phyloP scores from a whole-genome alignment of 2,888 invertebrate genomes.

The Scrobipalpa atriplicella region DNA sequence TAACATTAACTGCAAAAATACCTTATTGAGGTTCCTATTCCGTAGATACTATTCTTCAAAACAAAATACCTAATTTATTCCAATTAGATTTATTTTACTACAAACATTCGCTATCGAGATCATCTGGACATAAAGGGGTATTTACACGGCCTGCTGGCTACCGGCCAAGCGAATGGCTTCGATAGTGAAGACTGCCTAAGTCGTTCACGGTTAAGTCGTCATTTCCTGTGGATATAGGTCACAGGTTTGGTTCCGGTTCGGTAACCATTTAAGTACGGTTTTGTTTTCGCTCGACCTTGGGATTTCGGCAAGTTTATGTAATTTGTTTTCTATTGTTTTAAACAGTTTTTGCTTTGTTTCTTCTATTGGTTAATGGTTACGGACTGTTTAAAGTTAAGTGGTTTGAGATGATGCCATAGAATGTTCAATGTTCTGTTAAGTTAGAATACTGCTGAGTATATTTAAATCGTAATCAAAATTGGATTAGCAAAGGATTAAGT shows the following conservation, averaged over 20 bases:
- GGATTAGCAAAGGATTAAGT: neutral
- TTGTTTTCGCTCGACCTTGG: conserved; percentile 73
- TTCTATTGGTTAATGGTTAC: conserved; percentile 26
- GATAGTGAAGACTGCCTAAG: conserved; percentile 68
- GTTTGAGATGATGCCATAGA: conserved; percentile 13
- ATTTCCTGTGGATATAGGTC: conserved; percentile 68
- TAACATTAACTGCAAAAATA: conserved; percentile 13
- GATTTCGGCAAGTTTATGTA: conserved; percentile 45
- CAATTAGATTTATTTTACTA: neutral
- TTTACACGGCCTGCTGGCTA: conserved; percentile 65
- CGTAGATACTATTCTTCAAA: no score
- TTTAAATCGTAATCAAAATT: neutral
- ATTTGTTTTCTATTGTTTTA: conserved; percentile 33
- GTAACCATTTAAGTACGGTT: conserved; percentile 67
- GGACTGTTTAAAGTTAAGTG: conserved; percentile 9
- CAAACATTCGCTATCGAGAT: conserved; percentile 23
- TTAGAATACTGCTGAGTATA: neutral
- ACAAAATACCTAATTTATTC: neutral
- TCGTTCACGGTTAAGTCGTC: conserved; percentile 49
- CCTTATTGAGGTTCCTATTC: neutral
- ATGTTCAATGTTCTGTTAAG: conserved; percentile 13
- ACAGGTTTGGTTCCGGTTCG: conserved; percentile 65
- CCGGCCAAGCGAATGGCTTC: conserved; percentile 57
- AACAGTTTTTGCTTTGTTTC: conserved; percentile 28
- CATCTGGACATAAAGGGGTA: conserved; percentile 46